Conservation (phyloP, 2,797 vertebrate genomes). For the Alfaro cultratus region DNA sequence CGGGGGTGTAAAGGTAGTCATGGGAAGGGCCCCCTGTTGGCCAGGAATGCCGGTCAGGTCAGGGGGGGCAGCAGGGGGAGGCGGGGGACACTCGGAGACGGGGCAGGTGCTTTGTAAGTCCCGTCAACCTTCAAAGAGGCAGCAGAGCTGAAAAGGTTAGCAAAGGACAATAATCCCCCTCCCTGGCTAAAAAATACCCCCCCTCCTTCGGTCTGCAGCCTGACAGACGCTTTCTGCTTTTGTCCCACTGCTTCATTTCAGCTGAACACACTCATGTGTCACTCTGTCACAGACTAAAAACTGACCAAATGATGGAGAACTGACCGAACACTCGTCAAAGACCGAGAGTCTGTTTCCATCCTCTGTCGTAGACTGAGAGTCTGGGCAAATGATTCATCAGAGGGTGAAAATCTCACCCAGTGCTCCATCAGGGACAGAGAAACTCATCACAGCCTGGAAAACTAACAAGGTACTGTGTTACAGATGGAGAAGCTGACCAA, state of each 20-base stretch:
- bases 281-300: conserved; percentile 4
- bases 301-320: background rate
- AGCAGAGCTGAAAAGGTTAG: conserved; percentile 84
- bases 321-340: background rate
- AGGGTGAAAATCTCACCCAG: background rate
- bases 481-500: background rate
- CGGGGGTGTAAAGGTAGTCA: conserved; percentile 85
- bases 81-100: conserved; percentile 74
- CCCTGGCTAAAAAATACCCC: background rate
- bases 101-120: conserved; percentile 89
- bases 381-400: background rate
- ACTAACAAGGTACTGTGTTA: background rate
- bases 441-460: background rate
- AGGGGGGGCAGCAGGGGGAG: conserved; percentile 51
- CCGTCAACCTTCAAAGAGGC: conserved; percentile 84
- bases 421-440: background rate
- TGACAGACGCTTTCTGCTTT: conserved; percentile 36
- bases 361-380: background rate
- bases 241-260: conserved; percentile 15
- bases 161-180: conserved; percentile 75
- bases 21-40: conserved; percentile 84
- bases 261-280: conserved; percentile 12
- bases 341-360: background rate
- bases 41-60: conserved; percentile 88
- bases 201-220: conserved; percentile 19